Evolutionary conservation across 2,888 invertebrate genomes (phyloP).

Genomic region (Pollenia angustigena): DNA sequence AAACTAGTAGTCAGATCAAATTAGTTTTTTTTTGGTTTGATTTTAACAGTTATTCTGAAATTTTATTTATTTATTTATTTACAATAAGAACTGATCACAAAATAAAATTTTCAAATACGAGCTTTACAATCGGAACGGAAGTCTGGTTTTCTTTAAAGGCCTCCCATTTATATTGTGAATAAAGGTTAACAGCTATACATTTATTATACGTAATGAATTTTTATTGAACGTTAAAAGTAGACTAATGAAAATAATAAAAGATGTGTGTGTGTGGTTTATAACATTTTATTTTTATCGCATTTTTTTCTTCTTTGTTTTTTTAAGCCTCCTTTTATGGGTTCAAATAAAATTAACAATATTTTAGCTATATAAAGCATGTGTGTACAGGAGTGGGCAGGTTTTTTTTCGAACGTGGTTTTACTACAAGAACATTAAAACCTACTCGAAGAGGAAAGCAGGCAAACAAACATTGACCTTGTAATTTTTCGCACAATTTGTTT

Average conservation of each 20-base stretch:
- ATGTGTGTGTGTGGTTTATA: constrained; percentile 18
- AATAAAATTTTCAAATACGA: too few relatives aligned
- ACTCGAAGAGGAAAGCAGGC: not conserved
- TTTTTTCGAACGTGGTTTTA: not conserved
- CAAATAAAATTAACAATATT: constrained; percentile 27
- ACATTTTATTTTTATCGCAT: not conserved
- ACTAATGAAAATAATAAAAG: constrained; percentile 41
- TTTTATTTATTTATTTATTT: too few relatives aligned
- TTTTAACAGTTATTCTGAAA: too few relatives aligned
- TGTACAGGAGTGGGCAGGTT: not conserved
- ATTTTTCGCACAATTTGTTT: constrained; percentile 73
- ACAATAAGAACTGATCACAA: too few relatives aligned
- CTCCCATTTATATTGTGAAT: too few relatives aligned
- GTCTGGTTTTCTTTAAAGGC: too few relatives aligned
- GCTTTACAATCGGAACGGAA: too few relatives aligned
- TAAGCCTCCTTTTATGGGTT: constrained; percentile 24
- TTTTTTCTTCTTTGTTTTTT: not conserved
- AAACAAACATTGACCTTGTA: constrained; percentile 76
- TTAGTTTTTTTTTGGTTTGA: too few relatives aligned
- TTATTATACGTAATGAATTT: constrained; percentile 20
- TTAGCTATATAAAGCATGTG: not conserved
- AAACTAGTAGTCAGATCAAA: too few relatives aligned
- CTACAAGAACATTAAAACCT: constrained; percentile 27
- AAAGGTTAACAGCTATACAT: too few relatives aligned
- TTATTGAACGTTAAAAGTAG: constrained; percentile 20